Percentiles rank a stretch among this genome's conserved stretches.
phyloP scores from a whole-genome alignment of 2,888 invertebrate genomes.

The Tineola bisselliella region DNA sequence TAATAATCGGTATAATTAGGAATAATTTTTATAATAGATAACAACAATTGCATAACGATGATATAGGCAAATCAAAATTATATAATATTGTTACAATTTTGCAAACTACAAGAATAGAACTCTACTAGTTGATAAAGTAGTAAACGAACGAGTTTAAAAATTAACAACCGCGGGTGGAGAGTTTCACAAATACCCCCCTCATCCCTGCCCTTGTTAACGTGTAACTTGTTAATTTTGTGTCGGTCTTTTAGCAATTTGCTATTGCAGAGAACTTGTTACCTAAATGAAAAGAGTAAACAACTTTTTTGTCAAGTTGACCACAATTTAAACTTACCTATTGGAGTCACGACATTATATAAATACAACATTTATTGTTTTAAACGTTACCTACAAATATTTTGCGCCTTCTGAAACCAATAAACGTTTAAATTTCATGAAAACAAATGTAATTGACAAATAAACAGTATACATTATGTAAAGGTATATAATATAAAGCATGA shows the following conservation, averaged over 20 bases:
- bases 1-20: no score
- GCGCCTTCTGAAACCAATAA: no score
- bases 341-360: no score
- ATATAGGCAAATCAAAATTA: no score
- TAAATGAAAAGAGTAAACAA: conserved; percentile 18
- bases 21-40: no score
- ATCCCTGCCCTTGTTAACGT: conserved; percentile 11
- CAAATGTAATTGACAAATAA: no score
- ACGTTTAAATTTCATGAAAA: no score
- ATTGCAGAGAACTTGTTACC: conserved; percentile 29
- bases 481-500: not conserved
- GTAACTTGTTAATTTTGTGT: conserved; percentile 53
- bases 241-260: conserved; percentile 49
- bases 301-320: not conserved
- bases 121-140: not conserved
- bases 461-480: not conserved
- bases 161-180: not conserved
- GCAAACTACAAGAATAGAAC: not conserved
- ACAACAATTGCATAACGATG: no score
- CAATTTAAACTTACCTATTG: not conserved
- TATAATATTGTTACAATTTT: not conserved
- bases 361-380: no score
- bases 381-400: no score
- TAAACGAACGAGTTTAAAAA: conserved; percentile 4
- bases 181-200: not conserved